A percentile compares a stretch with the other conserved stretches of the same genome.
Evolutionary conservation across 2,888 invertebrate genomes (phyloP).

Genomic region (Tipula vernalis): DNA sequence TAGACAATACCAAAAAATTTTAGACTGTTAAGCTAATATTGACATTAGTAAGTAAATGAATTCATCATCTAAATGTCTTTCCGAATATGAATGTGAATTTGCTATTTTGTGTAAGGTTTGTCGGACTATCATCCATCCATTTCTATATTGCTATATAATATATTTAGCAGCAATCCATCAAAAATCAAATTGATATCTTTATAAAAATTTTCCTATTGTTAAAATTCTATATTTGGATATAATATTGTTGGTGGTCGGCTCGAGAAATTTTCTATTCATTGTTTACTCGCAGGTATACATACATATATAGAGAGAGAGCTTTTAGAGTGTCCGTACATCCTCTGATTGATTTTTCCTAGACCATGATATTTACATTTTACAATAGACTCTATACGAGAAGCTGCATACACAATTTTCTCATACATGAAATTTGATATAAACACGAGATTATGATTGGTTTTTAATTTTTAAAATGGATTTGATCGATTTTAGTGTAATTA

Average conservation of each 20-base stretch:
- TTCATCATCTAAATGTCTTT: slow-evolving; percentile 12
- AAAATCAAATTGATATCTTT: background rate
- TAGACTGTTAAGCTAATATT: slow-evolving; percentile 15
- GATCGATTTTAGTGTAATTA: background rate
- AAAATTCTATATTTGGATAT: background rate
- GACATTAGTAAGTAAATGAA: slow-evolving; percentile 17
- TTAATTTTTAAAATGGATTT: background rate
- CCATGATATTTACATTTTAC: background rate
- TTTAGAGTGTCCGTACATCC: background rate
- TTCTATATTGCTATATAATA: background rate
- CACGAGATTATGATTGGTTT: background rate
- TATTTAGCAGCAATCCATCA: background rate
- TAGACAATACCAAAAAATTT: background rate
- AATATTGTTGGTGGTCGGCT: too few species aligned
- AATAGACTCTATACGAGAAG: background rate
- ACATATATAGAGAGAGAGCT: background rate
- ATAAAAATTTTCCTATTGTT: background rate
- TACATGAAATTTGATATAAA: background rate
- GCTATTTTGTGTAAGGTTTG: background rate
- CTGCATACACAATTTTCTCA: background rate
- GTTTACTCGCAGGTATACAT: background rate
- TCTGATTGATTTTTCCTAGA: background rate
- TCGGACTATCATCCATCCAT: background rate
- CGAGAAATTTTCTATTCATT: background rate
- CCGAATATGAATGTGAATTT: background rate